A percentile compares a stretch with the other conserved stretches of the same genome.
phyloP scores from a whole-genome alignment of 2,113 vertebrate genomes.

The Genyomyrus donnyi region DNA sequence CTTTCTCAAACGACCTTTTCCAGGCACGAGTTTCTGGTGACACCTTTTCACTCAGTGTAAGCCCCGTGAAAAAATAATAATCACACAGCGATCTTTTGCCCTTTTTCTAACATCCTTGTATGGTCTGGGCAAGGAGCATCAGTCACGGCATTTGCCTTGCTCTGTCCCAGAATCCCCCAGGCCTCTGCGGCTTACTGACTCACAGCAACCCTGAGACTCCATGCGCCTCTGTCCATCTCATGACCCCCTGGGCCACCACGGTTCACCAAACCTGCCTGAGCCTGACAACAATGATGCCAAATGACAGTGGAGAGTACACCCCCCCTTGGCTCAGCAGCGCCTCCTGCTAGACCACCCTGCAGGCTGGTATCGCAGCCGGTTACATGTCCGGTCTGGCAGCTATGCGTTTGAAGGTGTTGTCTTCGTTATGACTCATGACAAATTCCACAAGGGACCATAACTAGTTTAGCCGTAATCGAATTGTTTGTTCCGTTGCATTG shows the following conservation, averaged over 20 bases:
- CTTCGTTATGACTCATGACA: neutral
- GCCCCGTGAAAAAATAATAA: neutral
- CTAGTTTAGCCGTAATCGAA: constrained; percentile 18
- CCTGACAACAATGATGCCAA: neutral
- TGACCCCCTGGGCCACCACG: neutral
- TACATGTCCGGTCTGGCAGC: neutral
- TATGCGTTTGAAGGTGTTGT: neutral
- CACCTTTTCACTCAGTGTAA: neutral
- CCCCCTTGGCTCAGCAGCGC: neutral
- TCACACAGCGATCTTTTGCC: neutral
- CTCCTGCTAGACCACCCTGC: neutral
- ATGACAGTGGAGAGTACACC: neutral
- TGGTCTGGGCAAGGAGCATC: neutral
- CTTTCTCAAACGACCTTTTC: neutral
- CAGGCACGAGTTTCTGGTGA: neutral
- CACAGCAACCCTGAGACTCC: neutral
- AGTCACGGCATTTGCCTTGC: neutral
- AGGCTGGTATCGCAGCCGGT: neutral
- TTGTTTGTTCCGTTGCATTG: constrained; percentile 13
- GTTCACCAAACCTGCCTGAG: neutral
- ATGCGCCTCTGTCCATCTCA: neutral
- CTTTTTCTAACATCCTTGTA: neutral
- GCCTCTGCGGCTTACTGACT: neutral
- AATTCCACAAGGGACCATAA: neutral
- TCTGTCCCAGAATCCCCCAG: neutral